Evolutionary conservation across 2,113 vertebrate species (phyloP).

Genomic region (Psammodynastes pulverulentus): DNA sequence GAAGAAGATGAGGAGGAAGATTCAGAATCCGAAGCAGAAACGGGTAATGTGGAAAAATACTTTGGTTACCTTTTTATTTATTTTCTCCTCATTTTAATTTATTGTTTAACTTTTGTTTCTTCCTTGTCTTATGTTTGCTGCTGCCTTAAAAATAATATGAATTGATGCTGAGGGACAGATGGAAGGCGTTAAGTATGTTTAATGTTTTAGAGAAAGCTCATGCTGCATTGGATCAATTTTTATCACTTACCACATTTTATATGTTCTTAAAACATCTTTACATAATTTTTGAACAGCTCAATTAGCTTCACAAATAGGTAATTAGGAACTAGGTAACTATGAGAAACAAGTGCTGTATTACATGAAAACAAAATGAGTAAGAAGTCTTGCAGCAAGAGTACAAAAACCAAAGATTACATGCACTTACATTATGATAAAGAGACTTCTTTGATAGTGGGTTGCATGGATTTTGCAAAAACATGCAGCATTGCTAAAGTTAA

Average conservation of each 20-base stretch:
- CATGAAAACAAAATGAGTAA: not conserved
- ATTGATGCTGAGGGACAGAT: not conserved
- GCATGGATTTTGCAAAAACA: not conserved
- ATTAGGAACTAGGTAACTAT: not conserved
- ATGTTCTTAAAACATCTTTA: not conserved
- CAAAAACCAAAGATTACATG: not conserved
- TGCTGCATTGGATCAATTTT: not conserved
- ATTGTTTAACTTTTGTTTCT: not conserved
- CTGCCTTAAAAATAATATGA: not conserved
- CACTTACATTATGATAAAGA: not conserved
- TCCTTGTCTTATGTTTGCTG: not conserved
- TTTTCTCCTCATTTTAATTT: not conserved
- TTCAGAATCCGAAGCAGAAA: constrained; percentile 95
- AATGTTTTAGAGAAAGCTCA: not conserved
- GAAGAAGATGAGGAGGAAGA: constrained; percentile 98
- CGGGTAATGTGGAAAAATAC: constrained; percentile 71
- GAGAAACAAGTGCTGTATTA: not conserved
- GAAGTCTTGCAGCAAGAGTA: not conserved
- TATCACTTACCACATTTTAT: not conserved
- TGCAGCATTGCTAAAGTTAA: not conserved
- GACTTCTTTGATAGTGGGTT: not conserved
- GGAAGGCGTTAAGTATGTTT: not conserved
- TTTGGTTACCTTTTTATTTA: constrained; percentile 2
- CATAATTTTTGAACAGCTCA: not conserved
- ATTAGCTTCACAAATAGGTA: not conserved